Evolutionary conservation across 2,113 vertebrate genomes (phyloP), one percentile per base, ranked within the genome.

Genomic region (Bucco capensis): DNA sequence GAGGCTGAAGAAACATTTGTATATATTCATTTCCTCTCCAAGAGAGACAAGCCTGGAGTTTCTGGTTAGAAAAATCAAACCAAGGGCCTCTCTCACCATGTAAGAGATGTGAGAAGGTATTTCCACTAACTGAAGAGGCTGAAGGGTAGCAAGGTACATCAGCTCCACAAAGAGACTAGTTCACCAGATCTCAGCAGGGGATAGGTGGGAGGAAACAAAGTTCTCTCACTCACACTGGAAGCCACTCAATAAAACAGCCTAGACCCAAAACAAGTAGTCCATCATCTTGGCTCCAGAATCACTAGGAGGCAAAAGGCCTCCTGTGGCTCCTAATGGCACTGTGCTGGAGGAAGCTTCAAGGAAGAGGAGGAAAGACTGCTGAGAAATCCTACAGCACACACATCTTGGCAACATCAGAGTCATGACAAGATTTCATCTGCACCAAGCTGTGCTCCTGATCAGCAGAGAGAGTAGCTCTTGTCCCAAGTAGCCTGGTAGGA

Each of bases 331-430:
- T 79, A 69, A 87, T 65, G 70, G 77, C 86, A 86, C 82, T 61
- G 53, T 27, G 27, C 5, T 46, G 46, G 46, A 27, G 31, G 13
- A 84, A 38, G 65, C 77, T 90, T 82, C 40, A 49, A 67, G 51
- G 86, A 51, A 42, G 50, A 71, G 53, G 42, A 76, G 8, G 61
- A 81, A 88, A 58, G 84, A 57, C 60, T 70, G 58, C 42, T 69
- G 79, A 81, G 54, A 84, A 88, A 89, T 62, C 49, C 58, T 79
- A 89, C 89, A 87, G 78, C 92, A 94, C 61, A 28, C 62, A 23
- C 31, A 47, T 76, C 66, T 88, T 38, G 35, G 76, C 49, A 81
- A 83, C 21, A 14, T 33, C 24, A 64, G 46, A 71, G 71, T 73
- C 31, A n/a, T 6, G 7, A 25, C 42, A 27, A 53, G 33, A 83